These are phyloP conservation scores for Centrocercus urophasianus DNA, from an alignment of 2,113 vertebrate genomes.

Conservation along the genomic window DNA sequence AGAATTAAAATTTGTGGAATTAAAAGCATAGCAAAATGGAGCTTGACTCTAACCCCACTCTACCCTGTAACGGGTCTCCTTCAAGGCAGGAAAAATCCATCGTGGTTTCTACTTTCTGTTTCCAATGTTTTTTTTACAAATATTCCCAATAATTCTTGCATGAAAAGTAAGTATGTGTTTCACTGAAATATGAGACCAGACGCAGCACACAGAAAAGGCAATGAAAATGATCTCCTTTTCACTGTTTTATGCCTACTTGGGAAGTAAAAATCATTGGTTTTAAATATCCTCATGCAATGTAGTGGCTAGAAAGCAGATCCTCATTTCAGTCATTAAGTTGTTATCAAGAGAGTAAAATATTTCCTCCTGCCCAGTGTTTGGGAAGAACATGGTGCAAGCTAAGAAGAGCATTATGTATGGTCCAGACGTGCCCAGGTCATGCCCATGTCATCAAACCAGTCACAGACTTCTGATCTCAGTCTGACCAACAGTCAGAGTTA, in stretches of 20 bases:
- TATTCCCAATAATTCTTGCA: not conserved
- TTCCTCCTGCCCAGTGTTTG: not conserved
- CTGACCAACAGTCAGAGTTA: not conserved
- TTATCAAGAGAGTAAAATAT: not conserved
- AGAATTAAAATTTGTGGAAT: not conserved
- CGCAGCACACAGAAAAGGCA: not conserved
- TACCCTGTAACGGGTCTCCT: not conserved
- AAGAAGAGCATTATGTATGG: not conserved
- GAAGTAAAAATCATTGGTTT: not conserved
- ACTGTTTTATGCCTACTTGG: not conserved
- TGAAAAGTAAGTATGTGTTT: not conserved
- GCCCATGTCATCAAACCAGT: not conserved
- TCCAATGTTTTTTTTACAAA: not conserved
- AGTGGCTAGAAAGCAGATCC: not conserved
- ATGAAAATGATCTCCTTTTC: not conserved
- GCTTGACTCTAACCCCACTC: not conserved
- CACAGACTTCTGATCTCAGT: not conserved
- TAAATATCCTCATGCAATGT: not conserved
- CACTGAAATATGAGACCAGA: not conserved
- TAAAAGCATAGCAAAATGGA: fast-evolving
- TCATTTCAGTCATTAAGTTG: not conserved
- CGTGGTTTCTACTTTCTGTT: not conserved
- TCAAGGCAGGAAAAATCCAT: not conserved
- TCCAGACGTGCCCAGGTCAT: not conserved
- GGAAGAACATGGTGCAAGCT: not conserved